Base-by-base conservation (phyloP, 2,113 vertebrate genomes). In the Aphelocoma coerulescens region DNA sequence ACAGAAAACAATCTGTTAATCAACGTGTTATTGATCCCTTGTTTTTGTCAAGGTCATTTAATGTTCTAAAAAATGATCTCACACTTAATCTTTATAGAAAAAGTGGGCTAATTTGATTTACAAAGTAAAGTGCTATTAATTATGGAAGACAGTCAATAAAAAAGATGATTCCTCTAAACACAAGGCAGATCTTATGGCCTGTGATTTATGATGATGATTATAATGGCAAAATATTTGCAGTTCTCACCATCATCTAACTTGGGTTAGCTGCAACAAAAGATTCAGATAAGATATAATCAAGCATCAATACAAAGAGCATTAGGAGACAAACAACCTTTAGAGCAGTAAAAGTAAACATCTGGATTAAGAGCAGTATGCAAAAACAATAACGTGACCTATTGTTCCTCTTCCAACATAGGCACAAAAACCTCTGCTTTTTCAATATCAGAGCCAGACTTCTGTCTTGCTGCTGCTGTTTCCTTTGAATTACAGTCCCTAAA, bases 1-100 rank as follows among this genome's bases (percentile, higher is more conserved):
- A 98, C 97, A 98, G 98, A 98, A 98, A 98, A 98, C 97, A 98
- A 98, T 98, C 98, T 97, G 98, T 98, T 98, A 99, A 99, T 99
- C 98, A 98, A 98, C 98, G 93, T 98, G 98, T 98, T 99, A 99
- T 99, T 95, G 98, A 99, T 99, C 98, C 96, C 97, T 98, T 97
- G 96, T 98, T 98, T 99, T 99, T 99, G 98, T 99, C 99, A 99
- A 99, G 98, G 99, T 99, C 98, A 99, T 98, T 99, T 98, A 99
- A 98, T 93, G 96, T 97, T 97, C 98, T 99, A 99, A 99, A 98
- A 99, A 99, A 99, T 99, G 98, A 98, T 98, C 98, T 98, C 98
- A 98, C 95, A 95, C 98, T 98, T 98, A 98, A 92, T 97, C 98
- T 98, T 99, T 98, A 98, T 97, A 98, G 98, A 98, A 98, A 97